Evolutionary conservation across 2,797 vertebrate species (phyloP).

Genomic region (Thamnophis elegans): DNA sequence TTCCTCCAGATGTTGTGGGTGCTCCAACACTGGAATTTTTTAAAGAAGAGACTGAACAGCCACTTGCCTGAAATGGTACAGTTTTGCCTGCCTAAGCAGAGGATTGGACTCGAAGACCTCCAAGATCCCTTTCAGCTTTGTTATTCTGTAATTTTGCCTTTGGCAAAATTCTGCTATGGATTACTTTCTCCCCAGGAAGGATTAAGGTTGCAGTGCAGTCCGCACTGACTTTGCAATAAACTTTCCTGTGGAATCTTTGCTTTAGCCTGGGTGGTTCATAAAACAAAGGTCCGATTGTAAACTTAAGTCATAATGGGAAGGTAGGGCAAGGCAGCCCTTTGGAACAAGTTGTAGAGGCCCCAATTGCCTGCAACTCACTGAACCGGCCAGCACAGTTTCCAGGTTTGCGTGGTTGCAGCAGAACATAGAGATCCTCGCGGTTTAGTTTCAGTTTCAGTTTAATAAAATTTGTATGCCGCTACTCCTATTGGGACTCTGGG

Average conservation of each 20-base stretch:
- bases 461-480: no score
- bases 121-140: no score
- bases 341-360: neutral
- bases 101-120: no score
- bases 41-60: no score
- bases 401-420: neutral
- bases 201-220: neutral
- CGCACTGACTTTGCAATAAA: neutral
- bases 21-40: no score
- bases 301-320: neutral
- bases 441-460: no score
- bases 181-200: neutral
- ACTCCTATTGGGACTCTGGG: no score
- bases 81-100: no score
- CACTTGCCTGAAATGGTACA: no score
- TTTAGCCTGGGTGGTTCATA: neutral
- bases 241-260: neutral
- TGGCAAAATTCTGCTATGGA: neutral
- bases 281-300: neutral
- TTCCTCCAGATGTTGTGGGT: no score
- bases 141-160: neutral
- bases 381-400: neutral
- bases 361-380: neutral
- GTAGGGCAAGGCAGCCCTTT: neutral
- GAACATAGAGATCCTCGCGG: neutral